phyloP scores from a whole-genome alignment of 2,113 vertebrate genomes.

The Reinhardtius hippoglossoides region DNA sequence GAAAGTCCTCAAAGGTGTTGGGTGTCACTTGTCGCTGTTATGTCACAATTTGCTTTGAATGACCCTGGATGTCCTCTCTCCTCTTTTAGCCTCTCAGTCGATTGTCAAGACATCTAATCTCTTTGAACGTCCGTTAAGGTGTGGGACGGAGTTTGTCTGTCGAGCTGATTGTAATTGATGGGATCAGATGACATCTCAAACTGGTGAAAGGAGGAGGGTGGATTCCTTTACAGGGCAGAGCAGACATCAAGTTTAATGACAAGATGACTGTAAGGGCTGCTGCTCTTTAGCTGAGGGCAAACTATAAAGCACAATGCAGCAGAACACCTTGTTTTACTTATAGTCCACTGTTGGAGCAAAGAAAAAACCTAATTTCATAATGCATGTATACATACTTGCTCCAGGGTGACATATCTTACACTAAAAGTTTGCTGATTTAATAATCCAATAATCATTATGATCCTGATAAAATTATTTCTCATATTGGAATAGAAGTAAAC shows the following conservation, averaged over 20 bases:
- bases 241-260: constrained; percentile 22
- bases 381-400: not conserved
- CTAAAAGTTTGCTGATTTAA: no score
- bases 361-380: not conserved
- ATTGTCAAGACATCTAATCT: constrained; percentile 66
- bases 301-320: not conserved
- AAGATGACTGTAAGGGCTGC: not conserved
- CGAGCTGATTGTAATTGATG: constrained; percentile 63
- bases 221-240: constrained; percentile 38
- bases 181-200: constrained; percentile 70
- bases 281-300: constrained; percentile 13
- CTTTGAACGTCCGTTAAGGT: constrained; percentile 63
- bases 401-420: no score
- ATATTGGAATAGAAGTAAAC: no score
- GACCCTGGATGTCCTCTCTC: constrained; percentile 28
- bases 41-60: constrained; percentile 13
- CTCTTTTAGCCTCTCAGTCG: constrained; percentile 52
- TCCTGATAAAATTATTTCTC: no score
- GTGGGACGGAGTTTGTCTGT: constrained; percentile 60
- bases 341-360: not conserved
- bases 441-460: no score
- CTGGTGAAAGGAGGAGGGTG: constrained; percentile 30
- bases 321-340: not conserved
- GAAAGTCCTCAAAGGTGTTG: constrained; percentile 1
- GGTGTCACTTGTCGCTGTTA: constrained; percentile 20